Conservation (phyloP, 2,888 invertebrate species). For the Himalopsyche anomala region DNA sequence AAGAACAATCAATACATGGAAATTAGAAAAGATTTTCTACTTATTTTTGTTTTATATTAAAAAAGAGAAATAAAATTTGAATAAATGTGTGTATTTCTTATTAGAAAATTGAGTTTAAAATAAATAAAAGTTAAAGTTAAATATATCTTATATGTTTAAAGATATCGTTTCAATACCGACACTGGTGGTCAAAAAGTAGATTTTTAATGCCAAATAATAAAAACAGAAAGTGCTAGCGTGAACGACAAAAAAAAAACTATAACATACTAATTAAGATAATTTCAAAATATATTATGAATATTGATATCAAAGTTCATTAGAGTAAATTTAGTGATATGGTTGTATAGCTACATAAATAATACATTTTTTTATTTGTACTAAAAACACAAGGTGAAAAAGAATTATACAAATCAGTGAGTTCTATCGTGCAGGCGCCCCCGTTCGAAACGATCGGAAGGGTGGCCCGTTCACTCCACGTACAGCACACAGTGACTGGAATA, state of each 20-base stretch:
- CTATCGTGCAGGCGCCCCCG: not conserved
- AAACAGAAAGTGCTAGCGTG: not conserved
- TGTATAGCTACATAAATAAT: not conserved
- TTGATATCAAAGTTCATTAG: not conserved
- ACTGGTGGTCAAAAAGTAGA: not conserved
- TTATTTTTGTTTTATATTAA: no score
- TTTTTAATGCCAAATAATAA: not conserved
- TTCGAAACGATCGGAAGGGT: not conserved
- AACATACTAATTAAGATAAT: not conserved
- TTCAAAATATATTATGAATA: not conserved
- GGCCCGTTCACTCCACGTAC: constrained; percentile 77
- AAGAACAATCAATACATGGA: no score
- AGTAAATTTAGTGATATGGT: constrained; percentile 22
- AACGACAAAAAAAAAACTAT: not conserved
- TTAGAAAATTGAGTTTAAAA: no score
- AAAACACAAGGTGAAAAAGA: constrained; percentile 5
- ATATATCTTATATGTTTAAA: not conserved
- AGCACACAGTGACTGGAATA: constrained; percentile 83
- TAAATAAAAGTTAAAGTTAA: not conserved
- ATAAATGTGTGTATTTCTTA: no score
- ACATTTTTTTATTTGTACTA: constrained; percentile 13
- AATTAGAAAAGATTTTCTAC: no score
- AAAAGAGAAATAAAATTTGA: no score
- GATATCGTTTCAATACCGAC: not conserved
- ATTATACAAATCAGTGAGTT: constrained; percentile 11